Evolutionary conservation across 2,888 invertebrate species (phyloP), one percentile per base, ranked within the genome.

Genomic region (Elmis aenea): DNA sequence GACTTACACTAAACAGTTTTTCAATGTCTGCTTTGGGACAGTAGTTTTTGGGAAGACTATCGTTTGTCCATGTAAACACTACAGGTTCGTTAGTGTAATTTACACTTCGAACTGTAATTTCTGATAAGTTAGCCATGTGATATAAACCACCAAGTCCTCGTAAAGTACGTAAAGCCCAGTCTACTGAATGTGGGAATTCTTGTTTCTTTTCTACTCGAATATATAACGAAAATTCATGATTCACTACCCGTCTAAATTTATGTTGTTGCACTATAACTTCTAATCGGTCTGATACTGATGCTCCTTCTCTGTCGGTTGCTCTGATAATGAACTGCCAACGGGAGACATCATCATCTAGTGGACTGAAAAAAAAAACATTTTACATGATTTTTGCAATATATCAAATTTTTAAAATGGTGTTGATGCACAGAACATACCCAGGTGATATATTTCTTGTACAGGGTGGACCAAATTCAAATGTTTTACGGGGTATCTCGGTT

Each of bases 61-160:
- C 90, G 59, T 94, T 94, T 10, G 89, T 84, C 88, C 88, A 90
- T 15, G 79, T 83, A 61, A 78, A 87, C 52, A 79, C 79, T 50
- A 73, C 79, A 57, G 76, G 74, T 57, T 75, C 78, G 16, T 68
- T 73, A 27, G 67, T 68, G 36, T 76, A 71, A 20, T 81, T 79
- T 12, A 80, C 75, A 20, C 76, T 74, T 28, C 83, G 70, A 1
- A 89, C 84, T 0, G 82, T 82, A 45, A 90, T 76, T 37, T 82
- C 77, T 13, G 77, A 76, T 61, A 66, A 59, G 46, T 68, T 77
- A 0, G 74, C 75, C 29, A 73, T 69, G 18, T 78, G 71, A 64
- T 79, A 81, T 2, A 83, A 66, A 33, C 59, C 62, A 0, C 73
- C 71, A 15, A 80, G 53, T 42, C 75, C 75, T 46, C 78, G 73